Evolutionary conservation across 2,888 invertebrate species (phyloP), one percentile per base, ranked within the genome.

Genomic region (Melanargia galathea): DNA sequence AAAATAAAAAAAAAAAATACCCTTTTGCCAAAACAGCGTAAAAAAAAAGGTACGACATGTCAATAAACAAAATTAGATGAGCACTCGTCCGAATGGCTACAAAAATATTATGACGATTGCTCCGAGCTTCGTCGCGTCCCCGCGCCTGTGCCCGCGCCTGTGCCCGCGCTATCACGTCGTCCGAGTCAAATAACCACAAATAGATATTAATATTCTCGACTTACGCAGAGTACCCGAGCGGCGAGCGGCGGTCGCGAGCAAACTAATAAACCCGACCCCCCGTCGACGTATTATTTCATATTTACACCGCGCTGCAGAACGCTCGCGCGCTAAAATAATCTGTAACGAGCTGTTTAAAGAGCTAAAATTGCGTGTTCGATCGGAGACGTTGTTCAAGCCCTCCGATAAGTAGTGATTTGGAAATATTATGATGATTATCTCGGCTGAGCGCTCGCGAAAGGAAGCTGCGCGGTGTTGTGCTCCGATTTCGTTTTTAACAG

Each of bases 251-350:
- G 51, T 11, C 26, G 51, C 26, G 30, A 16, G 46, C 57, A 46
- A 61, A 48, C 51, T 57, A 64, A 59, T 63, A 65, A 40, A 3
- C 45, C 20, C 35, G 59, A 24, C 22, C 67, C 57, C 67, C 63
- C 45, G 24, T 24, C 62, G 54, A 18, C 51, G 51, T 54, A 18
- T 43, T 10, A 18, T 43, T 43, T 43, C 43, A 43, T 43, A 43
- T 18, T 18, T 18, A 43, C 43, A 38, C 64, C 52, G 65, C 22
- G 38, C 60, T 18, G 43, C 18, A 38, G 2, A 7, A 18, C 8
- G 38, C 49, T 62, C 33, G 10, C 57, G 43, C 40, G 20, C 49
- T 7, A 52, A 8, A 60, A 16, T 60, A 13, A 30, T 16, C 60
- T 40, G 2, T 65, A 60, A 38, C 8, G 13, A 13, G 5, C 1